Conservation (phyloP, 2,113 vertebrate genomes). For the Zosterops pallidus region DNA sequence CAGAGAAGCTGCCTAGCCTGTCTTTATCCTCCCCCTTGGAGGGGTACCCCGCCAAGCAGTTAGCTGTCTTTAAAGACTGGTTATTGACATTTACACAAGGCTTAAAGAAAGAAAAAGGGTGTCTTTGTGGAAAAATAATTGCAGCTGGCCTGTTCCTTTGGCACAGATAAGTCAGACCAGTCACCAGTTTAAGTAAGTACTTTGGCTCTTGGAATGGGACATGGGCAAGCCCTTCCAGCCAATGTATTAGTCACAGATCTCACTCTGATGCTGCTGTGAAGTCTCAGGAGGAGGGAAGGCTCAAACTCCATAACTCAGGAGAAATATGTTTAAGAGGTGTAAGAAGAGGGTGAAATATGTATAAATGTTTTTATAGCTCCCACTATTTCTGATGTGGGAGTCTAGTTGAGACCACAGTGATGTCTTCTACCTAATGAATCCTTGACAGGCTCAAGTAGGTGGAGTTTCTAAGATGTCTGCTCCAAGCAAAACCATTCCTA, state of each 20-base stretch:
- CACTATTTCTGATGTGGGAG: not conserved
- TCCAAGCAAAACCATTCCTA: not conserved
- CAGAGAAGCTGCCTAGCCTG: not conserved
- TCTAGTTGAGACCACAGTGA: not conserved
- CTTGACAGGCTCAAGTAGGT: not conserved
- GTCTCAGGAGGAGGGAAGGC: not conserved
- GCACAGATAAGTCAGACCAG: constrained; percentile 30
- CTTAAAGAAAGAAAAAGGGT: not conserved
- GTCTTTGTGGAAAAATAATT: constrained; percentile 49
- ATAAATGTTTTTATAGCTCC: not conserved
- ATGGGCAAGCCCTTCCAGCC: not conserved
- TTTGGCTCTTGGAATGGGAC: not conserved
- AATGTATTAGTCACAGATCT: not conserved
- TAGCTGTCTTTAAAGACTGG: not conserved
- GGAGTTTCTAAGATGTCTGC: not conserved
- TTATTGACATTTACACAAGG: constrained; percentile 29
- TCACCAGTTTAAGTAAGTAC: not conserved
- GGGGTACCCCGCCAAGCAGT: not conserved
- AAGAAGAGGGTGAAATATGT: not conserved
- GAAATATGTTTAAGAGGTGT: not conserved
- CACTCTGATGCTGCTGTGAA: not conserved
- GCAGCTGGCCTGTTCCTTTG: constrained; percentile 8
- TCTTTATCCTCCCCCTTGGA: constrained; percentile 22
- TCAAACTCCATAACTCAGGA: not conserved
- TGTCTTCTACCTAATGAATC: not conserved